Percentiles rank a stretch among this genome's conserved stretches.
Evolutionary conservation across 2,888 invertebrate species (phyloP).

Genomic region (Oscheius sp.): DNA sequence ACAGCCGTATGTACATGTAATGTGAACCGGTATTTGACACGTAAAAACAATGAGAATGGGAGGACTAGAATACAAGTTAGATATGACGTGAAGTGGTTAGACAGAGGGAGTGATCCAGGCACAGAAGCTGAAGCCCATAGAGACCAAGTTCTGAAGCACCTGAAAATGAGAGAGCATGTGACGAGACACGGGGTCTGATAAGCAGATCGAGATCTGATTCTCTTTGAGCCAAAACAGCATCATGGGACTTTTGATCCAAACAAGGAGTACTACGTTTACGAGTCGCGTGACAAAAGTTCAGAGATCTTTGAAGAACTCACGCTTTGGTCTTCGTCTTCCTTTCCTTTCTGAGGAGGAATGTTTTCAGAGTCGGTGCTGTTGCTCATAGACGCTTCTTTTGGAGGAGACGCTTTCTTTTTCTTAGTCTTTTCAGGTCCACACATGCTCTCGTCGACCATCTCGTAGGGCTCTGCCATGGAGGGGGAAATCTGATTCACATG

Average conservation of each 20-base stretch:
- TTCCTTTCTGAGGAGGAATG: neutral
- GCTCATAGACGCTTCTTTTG: neutral
- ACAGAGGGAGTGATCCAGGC: neutral
- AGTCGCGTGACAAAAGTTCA: too few species aligned
- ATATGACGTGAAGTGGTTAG: neutral
- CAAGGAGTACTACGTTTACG: too few species aligned
- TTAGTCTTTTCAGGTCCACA: constrained; percentile 1
- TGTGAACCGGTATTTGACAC: constrained; percentile 13
- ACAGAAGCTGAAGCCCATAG: constrained; percentile 4
- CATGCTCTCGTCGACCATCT: neutral
- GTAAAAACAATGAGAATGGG: constrained; percentile 1
- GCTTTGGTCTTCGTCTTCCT: constrained; percentile 1
- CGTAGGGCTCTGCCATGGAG: neutral
- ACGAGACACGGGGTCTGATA: neutral
- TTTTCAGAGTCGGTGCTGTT: too few species aligned
- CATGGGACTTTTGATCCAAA: too few species aligned
- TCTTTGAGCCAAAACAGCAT: too few species aligned
- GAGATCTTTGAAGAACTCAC: neutral
- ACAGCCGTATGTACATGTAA: too few species aligned
- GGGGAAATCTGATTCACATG: neutral
- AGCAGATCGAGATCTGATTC: too few species aligned
- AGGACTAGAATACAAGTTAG: too few species aligned
- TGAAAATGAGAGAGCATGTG: constrained; percentile 1
- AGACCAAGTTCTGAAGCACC: constrained; percentile 4
- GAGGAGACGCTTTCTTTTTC: neutral